These are phyloP conservation scores for Catotricha subobsoleta DNA, from an alignment of 2,888 invertebrate species.

Conservation along the genomic window DNA sequence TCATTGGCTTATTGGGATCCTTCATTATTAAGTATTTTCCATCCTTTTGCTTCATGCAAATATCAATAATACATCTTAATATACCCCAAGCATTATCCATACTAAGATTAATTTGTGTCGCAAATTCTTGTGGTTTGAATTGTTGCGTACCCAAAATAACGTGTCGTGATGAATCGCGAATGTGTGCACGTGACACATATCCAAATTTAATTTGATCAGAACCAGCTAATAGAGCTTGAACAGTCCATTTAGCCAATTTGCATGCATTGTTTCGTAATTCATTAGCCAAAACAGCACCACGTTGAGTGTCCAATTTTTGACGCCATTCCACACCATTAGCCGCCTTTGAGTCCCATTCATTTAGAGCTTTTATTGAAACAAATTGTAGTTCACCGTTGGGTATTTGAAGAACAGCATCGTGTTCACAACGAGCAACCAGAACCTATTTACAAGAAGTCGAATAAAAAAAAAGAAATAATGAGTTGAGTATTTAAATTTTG, in stretches of 20 bases:
- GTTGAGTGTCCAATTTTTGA: constrained; percentile 90
- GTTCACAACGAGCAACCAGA: constrained; percentile 86
- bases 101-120: constrained; percentile 93
- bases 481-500: no score
- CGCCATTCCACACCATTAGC: constrained; percentile 98
- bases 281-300: constrained; percentile 95
- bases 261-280: constrained; percentile 98
- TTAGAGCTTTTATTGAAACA: constrained; percentile 89
- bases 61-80: constrained; percentile 88
- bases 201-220: constrained; percentile 97
- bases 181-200: constrained; percentile 90
- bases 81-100: constrained; percentile 99
- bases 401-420: constrained; percentile 82
- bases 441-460: no score
- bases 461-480: no score
- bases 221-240: constrained; percentile 82
- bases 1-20: constrained; percentile 96
- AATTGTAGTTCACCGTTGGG: constrained; percentile 82
- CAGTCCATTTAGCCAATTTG: constrained; percentile 98
- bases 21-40: constrained; percentile 97
- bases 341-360: constrained; percentile 96
- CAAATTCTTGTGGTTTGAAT: constrained; percentile 96
- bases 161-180: constrained; percentile 88
- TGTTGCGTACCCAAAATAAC: constrained; percentile 94
- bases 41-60: constrained; percentile 91